Base-by-base conservation (phyloP, 2,797 vertebrate species). In the Pelobates cultripes region DNA sequence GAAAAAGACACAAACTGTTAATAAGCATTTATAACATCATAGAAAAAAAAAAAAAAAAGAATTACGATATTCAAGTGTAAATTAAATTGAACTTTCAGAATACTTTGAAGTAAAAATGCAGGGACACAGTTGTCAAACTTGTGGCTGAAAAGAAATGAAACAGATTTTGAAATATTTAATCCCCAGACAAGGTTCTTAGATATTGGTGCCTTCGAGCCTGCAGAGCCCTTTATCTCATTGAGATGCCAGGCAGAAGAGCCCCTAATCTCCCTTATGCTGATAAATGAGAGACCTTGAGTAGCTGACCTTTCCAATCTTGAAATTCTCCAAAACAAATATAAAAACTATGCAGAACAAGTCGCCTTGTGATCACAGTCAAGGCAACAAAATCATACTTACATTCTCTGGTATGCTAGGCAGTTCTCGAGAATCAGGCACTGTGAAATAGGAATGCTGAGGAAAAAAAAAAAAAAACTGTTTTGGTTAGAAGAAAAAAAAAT, bases 361-460 rank as follows among this genome's bases (percentile, higher is more conserved):
- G 45, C 17, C 63, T 43, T 17, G 17, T 43, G 51, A 69, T 60
- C 7, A 12, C 9, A 51, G 4, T 17, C 7, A 43, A 7, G 79
- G 79, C n/a, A 3, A 40, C 12, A 63, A 6, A 9, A 14, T 53
- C 0, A 43, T 85, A 96, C 97, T 97, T 88, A 99, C 98, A 85
- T 98, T 99, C 91, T 99, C 98, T 45, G 98, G 97, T 87, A 99
- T 99, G 89, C 96, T 98, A 80, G 98, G 97, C 86, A 99, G 96
- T 81, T 97, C 95, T 90, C 93, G 94, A 68, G 78, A 89, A 91
- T 98, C 96, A 91, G 98, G 98, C 93, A 97, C 97, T 84, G 95
- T 97, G 88, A 99, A 99, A 89, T 96, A 98, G 85, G 95, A 96
- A 93, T 99, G 97, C 98, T 99, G 85, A 57, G 75, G 7, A n/a